Conservation (phyloP, 2,113 vertebrate species). For the Corythoichthys intestinalis region DNA sequence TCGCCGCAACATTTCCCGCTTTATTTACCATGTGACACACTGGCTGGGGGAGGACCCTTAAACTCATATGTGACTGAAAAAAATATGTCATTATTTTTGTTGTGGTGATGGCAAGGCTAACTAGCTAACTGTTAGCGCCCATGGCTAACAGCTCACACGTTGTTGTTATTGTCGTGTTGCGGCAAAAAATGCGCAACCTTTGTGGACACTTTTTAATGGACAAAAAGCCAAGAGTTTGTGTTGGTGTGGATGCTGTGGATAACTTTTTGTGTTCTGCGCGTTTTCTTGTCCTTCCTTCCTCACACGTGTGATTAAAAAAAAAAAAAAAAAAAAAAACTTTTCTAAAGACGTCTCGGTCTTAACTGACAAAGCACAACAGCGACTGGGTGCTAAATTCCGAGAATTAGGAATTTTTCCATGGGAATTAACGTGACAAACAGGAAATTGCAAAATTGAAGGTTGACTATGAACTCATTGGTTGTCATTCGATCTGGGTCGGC, state of each 20-base stretch:
- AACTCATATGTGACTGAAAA: neutral
- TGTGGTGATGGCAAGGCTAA: neutral
- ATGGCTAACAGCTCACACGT: neutral
- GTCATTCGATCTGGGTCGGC: too few relatives aligned
- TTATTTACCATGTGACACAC: neutral
- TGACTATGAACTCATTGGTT: too few relatives aligned
- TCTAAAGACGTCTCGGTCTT: neutral
- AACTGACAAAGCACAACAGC: neutral
- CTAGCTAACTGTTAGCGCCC: neutral
- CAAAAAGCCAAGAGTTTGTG: neutral
- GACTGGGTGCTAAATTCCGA: neutral
- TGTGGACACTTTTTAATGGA: conserved; percentile 1
- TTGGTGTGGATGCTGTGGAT: neutral
- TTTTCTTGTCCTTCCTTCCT: neutral
- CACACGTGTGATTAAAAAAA: neutral
- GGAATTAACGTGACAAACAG: neutral
- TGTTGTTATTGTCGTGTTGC: conserved; percentile 1
- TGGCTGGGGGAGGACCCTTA: neutral
- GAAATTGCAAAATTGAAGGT: neutral
- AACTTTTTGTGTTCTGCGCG: neutral
- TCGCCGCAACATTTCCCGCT: conserved; percentile 1
- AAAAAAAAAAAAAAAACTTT: neutral
- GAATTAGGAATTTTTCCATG: neutral
- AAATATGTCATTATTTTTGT: neutral
- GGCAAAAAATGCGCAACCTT: neutral